Conservation (phyloP, 1,140 invertebrate genomes). For the Heterodera schachtii region DNA sequence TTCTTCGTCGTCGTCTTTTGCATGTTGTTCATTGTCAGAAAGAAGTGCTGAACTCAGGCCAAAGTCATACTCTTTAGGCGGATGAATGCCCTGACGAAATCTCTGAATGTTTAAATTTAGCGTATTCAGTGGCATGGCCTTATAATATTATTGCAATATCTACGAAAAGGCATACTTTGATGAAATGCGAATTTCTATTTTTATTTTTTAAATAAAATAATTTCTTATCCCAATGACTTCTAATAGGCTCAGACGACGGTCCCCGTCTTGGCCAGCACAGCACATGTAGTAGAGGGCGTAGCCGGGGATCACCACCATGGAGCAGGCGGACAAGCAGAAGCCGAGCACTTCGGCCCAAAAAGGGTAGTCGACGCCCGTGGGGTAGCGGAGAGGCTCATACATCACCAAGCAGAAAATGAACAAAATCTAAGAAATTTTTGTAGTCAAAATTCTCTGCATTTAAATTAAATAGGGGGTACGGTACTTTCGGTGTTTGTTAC, state of each 20-base stretch:
- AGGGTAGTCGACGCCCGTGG: slow-evolving; percentile 74
- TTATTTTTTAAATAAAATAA: neutral
- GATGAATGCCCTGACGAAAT: slow-evolving; percentile 44
- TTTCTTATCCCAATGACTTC: neutral
- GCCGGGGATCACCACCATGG: slow-evolving; percentile 92
- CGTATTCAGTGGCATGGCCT: too few species aligned
- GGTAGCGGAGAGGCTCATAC: slow-evolving; percentile 84
- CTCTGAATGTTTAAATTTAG: slow-evolving; percentile 16
- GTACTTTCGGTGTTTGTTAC: too few species aligned
- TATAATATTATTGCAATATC: neutral
- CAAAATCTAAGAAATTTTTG: slow-evolving; percentile 30
- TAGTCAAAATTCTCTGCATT: too few species aligned
- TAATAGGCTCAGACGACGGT: neutral
- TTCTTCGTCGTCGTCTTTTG: too few species aligned
- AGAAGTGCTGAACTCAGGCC: too few species aligned
- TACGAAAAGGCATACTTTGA: too few species aligned
- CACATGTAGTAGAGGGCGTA: slow-evolving; percentile 71
- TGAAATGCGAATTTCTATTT: neutral
- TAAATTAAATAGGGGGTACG: too few species aligned
- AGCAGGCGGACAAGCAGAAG: slow-evolving; percentile 88
- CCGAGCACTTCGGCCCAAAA: slow-evolving; percentile 91
- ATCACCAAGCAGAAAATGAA: slow-evolving; percentile 77
- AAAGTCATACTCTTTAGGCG: slow-evolving; percentile 26
- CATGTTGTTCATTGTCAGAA: too few species aligned
- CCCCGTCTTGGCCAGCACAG: neutral